Evolutionary conservation across 2,797 vertebrate species (phyloP).

Genomic region (Megalops cyprinoides): DNA sequence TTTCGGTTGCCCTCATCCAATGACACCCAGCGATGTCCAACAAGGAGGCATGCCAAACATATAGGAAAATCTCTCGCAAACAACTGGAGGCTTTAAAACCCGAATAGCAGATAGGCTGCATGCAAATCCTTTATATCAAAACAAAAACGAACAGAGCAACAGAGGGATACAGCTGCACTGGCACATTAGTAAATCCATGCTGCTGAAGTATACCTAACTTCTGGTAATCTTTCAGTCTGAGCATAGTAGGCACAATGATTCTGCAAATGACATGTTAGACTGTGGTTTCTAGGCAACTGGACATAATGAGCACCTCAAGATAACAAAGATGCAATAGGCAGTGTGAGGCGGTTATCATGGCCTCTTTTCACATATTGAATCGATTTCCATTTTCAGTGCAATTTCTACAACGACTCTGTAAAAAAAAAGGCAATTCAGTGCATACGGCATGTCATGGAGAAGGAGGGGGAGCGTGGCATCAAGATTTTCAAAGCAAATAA

Average conservation of each 20-base stretch:
- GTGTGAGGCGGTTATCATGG: slow-evolving; percentile 39
- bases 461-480: background rate
- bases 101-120: too few relatives aligned
- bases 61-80: too few relatives aligned
- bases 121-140: too few relatives aligned
- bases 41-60: too few relatives aligned
- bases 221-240: background rate
- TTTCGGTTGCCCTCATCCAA: too few relatives aligned
- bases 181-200: background rate
- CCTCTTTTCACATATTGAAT: slow-evolving; percentile 45
- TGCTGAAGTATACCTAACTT: background rate
- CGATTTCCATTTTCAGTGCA: slow-evolving; percentile 44
- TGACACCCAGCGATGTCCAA: too few relatives aligned
- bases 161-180: background rate
- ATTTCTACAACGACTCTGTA: slow-evolving; percentile 35
- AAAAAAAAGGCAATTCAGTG: too few relatives aligned
- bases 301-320: slow-evolving; percentile 41
- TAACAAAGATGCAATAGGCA: slow-evolving; percentile 44
- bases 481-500: slow-evolving; percentile 23
- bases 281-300: slow-evolving; percentile 51
- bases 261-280: slow-evolving; percentile 29
- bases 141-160: background rate
- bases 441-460: too few relatives aligned
- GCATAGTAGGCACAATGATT: slow-evolving; percentile 5
- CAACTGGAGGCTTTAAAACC: too few relatives aligned